phyloP scores from a whole-genome alignment of 35 echinoderm and acorn worm species.

The Holothuria glaberrima region DNA sequence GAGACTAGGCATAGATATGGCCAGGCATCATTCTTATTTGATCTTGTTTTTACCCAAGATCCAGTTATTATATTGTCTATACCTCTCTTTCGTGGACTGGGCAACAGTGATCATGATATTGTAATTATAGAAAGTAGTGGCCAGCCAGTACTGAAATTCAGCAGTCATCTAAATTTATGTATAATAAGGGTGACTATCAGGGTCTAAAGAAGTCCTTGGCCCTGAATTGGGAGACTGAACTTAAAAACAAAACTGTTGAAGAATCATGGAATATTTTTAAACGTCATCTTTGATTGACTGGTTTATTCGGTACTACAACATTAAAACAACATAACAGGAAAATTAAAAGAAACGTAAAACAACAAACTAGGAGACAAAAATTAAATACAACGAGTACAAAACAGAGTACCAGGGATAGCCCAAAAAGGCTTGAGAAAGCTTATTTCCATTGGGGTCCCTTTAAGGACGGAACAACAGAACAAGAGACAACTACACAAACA shows the following conservation, averaged over 20 bases:
- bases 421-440: too few species aligned
- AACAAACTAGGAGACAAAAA: too few species aligned
- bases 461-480: too few species aligned
- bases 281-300: neutral
- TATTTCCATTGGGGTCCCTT: too few species aligned
- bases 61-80: neutral
- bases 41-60: conserved; percentile 45
- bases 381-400: too few species aligned
- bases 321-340: too few species aligned
- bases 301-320: too few species aligned
- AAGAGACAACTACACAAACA: too few species aligned
- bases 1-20: conserved; percentile 14
- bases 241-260: neutral
- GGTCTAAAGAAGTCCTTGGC: neutral
- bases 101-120: conserved; percentile 44
- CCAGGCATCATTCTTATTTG: conserved; percentile 18
- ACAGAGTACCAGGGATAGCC: too few species aligned
- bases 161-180: conserved; percentile 2
- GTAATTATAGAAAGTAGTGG: neutral
- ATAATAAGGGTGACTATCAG: conserved; percentile 22
- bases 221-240: neutral
- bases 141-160: neutral
- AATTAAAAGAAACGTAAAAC: too few species aligned
- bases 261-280: conserved; percentile 1
- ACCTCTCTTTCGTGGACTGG: neutral